Evolutionary conservation across 1,140 invertebrate genomes (phyloP), one percentile per base, ranked within the genome.

Genomic region (Venustaconcha ellipsiformis): DNA sequence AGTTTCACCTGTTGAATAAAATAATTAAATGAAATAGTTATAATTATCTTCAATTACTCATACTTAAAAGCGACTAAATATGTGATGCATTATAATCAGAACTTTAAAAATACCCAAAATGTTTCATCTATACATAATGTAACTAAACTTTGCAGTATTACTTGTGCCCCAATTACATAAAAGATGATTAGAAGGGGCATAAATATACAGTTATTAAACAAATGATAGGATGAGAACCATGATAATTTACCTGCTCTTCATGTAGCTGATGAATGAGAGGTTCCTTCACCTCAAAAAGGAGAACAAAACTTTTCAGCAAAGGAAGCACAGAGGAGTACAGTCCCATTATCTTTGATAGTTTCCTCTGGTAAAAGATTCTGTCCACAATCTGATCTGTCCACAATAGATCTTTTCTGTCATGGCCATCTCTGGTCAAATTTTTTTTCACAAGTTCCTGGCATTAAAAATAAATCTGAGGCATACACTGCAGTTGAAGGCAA

Each of bases 331-430:
- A 76, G 17, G 74, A 57, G 55, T 78, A 74, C 26, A 80, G n/a
- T 48, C n/a, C 74, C 68, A 77, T 69, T 67, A 80, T 60, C 56
- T 70, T 76, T 20, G 74, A n/a, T 60, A 20, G 18, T 37, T 70
- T 72, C 64, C 74, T 76, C 65, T 80, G 56, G 18, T 67, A 57
- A 48, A 78, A 81, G 17, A 78, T 37, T 55, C 70, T 68, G 23
- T 76, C 18, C 20, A 67, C 70, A 67, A 76, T 79, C 26, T 72
- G 64, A 18, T n/a, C n/a, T n/a, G n/a, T n/a, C n/a, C n/a, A n/a
- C n/a, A n/a, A n/a, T n/a, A n/a, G n/a, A n/a, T 78, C 60, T 57
- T 80, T 80, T n/a, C 78, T 67, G 6, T 80, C 70, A 55, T 18
- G 58, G 15, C 78, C 78, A 11, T 80, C 73, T 62, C 77, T 73